Evolutionary conservation across 1,140 invertebrate genomes (phyloP).

Genomic region (Steinernema khuongi): DNA sequence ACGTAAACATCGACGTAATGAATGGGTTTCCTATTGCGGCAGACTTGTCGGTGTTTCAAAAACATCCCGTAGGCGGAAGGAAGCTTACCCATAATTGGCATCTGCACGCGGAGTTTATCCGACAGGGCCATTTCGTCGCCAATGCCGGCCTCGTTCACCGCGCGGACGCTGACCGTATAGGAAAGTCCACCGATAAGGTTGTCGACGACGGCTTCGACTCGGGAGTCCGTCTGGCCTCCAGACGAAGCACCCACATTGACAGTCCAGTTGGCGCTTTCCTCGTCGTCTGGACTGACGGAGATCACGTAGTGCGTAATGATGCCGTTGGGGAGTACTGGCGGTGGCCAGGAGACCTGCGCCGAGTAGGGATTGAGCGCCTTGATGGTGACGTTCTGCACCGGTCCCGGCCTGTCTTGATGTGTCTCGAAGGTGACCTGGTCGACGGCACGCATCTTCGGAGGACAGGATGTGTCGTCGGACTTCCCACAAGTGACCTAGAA

Average conservation of each 20-base stretch:
- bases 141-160: conserved; percentile 52
- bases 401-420: conserved; percentile 40
- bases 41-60: background rate
- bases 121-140: conserved; percentile 29
- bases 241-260: conserved; percentile 37
- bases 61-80: background rate
- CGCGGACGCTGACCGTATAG: conserved; percentile 45
- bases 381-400: conserved; percentile 40
- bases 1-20: no score
- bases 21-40: no score
- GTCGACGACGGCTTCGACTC: conserved; percentile 43
- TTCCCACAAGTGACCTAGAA: conserved; percentile 45
- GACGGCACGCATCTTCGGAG: conserved; percentile 40
- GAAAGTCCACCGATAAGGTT: conserved; percentile 46
- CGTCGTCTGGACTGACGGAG: conserved; percentile 30
- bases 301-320: conserved; percentile 44
- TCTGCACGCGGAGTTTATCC: conserved; percentile 22
- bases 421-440: conserved; percentile 39
- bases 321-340: conserved; percentile 49
- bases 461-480: conserved; percentile 28
- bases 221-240: conserved; percentile 20
- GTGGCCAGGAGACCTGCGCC: conserved; percentile 46
- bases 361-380: conserved; percentile 52
- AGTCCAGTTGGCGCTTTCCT: conserved; percentile 34
- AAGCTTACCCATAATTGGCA: conserved; percentile 44